A percentile compares a stretch with the other conserved stretches of the same genome.
phyloP scores from a whole-genome alignment of 2,113 vertebrate species.

The Dipodomys stephensi region DNA sequence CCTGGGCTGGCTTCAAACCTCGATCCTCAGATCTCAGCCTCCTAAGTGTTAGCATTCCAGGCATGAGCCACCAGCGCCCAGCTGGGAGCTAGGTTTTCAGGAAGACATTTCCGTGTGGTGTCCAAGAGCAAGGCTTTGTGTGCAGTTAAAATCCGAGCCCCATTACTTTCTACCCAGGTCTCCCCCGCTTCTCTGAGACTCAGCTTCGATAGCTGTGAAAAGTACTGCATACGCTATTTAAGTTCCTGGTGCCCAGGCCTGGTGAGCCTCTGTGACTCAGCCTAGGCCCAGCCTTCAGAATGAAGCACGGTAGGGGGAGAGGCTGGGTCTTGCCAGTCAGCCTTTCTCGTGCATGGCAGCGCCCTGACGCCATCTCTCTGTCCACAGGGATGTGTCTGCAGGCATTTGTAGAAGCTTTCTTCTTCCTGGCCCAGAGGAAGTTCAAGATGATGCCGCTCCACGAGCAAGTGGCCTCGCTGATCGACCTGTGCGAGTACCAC shows the following conservation, averaged over 20 bases:
- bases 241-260: rapidly evolving
- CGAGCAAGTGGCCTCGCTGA: slow-evolving; percentile 90
- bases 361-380: not conserved
- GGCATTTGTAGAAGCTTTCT: slow-evolving; percentile 95
- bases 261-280: too few relatives aligned
- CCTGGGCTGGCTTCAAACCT: too few relatives aligned
- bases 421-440: slow-evolving; percentile 92
- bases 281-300: not conserved
- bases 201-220: not conserved
- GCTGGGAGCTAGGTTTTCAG: not conserved
- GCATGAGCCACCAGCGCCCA: too few relatives aligned
- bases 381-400: slow-evolving; percentile 95
- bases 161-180: not conserved
- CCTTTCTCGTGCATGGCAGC: not conserved
- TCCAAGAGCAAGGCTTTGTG: not conserved
- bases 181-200: not conserved
- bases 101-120: not conserved
- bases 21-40: too few relatives aligned
- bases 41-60: too few relatives aligned
- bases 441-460: slow-evolving; percentile 90
- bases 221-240: not conserved
- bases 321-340: not conserved
- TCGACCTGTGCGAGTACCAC: slow-evolving; percentile 92
- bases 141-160: not conserved
- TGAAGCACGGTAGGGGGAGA: rapidly evolving